phyloP scores from a whole-genome alignment of 2,113 vertebrate species.

The Catharus bicknelli region DNA sequence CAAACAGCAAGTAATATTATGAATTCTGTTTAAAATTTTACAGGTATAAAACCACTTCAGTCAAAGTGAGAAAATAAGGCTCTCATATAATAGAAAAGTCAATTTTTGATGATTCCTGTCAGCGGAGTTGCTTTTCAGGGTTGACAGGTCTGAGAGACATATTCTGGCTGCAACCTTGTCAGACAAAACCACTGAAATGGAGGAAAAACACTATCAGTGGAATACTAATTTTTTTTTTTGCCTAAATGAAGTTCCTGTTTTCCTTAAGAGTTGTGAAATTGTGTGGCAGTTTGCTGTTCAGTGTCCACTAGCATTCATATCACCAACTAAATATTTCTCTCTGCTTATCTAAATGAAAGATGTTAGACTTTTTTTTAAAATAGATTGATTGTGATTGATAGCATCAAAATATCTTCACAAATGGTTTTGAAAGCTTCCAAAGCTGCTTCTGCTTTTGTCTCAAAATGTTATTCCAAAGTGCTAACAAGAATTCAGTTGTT shows the following conservation, averaged over 20 bases:
- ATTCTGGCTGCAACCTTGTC: not conserved
- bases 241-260: not conserved
- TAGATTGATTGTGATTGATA: not conserved
- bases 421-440: not conserved
- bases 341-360: not conserved
- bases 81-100: not conserved
- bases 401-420: not conserved
- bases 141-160: slow-evolving; percentile 6
- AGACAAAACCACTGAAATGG: not conserved
- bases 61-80: not conserved
- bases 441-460: not conserved
- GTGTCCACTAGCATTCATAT: not conserved
- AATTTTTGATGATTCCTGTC: slow-evolving; percentile 3
- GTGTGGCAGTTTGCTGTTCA: not conserved
- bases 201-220: not conserved
- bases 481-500: not conserved
- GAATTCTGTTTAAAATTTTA: not conserved
- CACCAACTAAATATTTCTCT: not conserved
- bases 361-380: not conserved
- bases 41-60: not conserved
- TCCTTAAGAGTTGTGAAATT: not conserved
- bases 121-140: not conserved
- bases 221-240: slow-evolving; percentile 22
- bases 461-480: not conserved
- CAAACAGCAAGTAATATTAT: not conserved